Evolutionary conservation across 2,797 vertebrate species (phyloP).

Genomic region (Fistularia tabacaria): DNA sequence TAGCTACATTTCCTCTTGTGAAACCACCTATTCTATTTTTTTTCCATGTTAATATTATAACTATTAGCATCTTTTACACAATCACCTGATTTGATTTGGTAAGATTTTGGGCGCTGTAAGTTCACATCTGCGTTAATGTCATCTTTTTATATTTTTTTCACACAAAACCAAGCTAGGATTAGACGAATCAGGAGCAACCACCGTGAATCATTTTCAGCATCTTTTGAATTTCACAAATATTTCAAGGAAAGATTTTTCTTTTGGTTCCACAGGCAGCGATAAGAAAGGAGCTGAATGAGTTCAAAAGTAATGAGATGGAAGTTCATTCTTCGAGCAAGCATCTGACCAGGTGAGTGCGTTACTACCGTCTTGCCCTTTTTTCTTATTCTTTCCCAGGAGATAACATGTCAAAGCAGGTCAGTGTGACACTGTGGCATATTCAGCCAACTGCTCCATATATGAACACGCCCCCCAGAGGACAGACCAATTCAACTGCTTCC

Average conservation of each 20-base stretch:
- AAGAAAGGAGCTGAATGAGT: constrained; percentile 96
- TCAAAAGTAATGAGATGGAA: constrained; percentile 99
- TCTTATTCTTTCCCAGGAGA: neutral
- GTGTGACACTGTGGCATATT: constrained; percentile 24
- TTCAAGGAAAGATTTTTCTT: constrained; percentile 4
- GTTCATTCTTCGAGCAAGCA: constrained; percentile 97
- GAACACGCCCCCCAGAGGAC: too few relatives aligned
- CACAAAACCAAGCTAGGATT: too few relatives aligned
- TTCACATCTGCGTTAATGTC: too few relatives aligned
- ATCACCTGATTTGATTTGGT: too few relatives aligned
- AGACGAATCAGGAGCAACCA: too few relatives aligned
- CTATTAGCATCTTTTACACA: too few relatives aligned
- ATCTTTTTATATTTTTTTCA: too few relatives aligned
- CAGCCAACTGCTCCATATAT: too few relatives aligned
- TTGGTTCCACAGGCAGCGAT: constrained; percentile 84
- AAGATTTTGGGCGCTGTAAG: neutral
- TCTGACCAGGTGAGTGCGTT: constrained; percentile 85
- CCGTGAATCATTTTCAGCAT: too few relatives aligned
- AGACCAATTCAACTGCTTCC: constrained; percentile 42
- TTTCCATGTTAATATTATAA: neutral
- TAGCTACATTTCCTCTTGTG: constrained; percentile 41
- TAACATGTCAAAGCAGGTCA: constrained; percentile 8
- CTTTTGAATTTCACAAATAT: neutral
- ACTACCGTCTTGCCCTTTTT: fast-evolving
- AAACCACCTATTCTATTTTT: neutral